Percentiles rank a stretch among this genome's conserved stretches.
Conservation (phyloP, 2,113 vertebrate species). For the Calidris pugnax region DNA sequence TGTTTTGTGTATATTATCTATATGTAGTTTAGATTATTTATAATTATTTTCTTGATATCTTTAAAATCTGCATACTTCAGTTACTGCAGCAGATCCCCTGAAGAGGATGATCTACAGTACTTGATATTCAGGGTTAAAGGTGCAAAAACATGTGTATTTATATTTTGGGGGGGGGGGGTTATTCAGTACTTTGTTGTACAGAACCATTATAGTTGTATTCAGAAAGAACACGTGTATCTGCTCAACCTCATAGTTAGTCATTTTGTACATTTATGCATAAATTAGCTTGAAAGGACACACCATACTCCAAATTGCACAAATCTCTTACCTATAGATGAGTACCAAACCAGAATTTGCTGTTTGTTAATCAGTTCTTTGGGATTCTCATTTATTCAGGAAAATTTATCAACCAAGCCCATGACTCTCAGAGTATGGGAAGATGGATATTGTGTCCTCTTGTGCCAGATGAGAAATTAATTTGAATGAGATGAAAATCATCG, state of each 20-base stretch:
- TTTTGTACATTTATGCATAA: not conserved
- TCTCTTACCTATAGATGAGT: not conserved
- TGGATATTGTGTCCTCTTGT: conserved; percentile 5
- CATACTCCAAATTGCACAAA: not conserved
- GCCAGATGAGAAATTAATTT: conserved; percentile 11
- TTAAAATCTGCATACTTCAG: not conserved
- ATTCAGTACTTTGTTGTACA: not conserved
- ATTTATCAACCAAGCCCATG: not conserved
- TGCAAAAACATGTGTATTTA: not conserved
- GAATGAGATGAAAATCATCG: not conserved
- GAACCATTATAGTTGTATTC: not conserved
- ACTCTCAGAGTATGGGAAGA: not conserved
- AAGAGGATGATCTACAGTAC: not conserved
- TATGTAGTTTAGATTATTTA: not conserved
- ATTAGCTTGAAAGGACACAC: not conserved
- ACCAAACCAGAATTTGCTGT: not conserved
- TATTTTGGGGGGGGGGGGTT: not conserved
- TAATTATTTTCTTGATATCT: not conserved
- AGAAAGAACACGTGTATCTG: not conserved
- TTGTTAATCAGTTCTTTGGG: not conserved
- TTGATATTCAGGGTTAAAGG: not conserved
- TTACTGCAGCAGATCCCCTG: not conserved
- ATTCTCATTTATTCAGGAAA: conserved; percentile 10
- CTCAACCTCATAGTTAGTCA: not conserved
- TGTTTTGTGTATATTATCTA: not conserved